Conservation (phyloP, 1,140 invertebrate genomes). For the Scaptodrosophila lebanonensis region DNA sequence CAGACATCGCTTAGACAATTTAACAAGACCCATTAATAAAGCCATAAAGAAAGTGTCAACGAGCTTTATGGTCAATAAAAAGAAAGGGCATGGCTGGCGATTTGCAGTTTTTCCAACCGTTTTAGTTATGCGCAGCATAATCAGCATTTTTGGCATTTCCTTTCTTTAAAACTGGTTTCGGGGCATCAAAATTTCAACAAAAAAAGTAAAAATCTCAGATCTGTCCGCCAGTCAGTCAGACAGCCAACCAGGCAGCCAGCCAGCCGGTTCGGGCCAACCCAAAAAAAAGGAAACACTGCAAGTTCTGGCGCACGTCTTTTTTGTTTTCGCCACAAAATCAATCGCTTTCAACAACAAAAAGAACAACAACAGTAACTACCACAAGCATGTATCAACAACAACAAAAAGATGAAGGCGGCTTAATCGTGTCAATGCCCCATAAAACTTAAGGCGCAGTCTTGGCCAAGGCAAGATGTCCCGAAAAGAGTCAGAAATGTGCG, state of each 20-base stretch:
- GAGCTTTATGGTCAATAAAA: conserved; percentile 36
- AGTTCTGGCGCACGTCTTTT: conserved; percentile 16
- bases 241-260: background rate
- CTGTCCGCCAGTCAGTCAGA: background rate
- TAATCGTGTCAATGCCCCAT: conserved; percentile 72
- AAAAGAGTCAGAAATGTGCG: conserved; percentile 40
- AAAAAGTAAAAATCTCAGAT: conserved; percentile 13
- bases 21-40: conserved; percentile 16
- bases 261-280: conserved; percentile 13
- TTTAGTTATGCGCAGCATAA: conserved; percentile 15
- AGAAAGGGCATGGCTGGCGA: conserved; percentile 26
- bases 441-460: conserved; percentile 28
- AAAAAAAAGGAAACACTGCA: conserved; percentile 17
- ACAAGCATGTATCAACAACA: background rate
- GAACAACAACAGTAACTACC: background rate
- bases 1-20: too few species aligned
- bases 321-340: conserved; percentile 22
- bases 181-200: conserved; percentile 24
- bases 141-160: too few species aligned
- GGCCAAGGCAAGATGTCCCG: conserved; percentile 41
- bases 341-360: conserved; percentile 12
- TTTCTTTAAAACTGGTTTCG: conserved; percentile 66
- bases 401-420: conserved; percentile 8
- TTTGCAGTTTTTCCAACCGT: conserved; percentile 41
- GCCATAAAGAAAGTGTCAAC: conserved; percentile 61